Conservation (phyloP, 2,113 vertebrate species). For the Cottus gobio region DNA sequence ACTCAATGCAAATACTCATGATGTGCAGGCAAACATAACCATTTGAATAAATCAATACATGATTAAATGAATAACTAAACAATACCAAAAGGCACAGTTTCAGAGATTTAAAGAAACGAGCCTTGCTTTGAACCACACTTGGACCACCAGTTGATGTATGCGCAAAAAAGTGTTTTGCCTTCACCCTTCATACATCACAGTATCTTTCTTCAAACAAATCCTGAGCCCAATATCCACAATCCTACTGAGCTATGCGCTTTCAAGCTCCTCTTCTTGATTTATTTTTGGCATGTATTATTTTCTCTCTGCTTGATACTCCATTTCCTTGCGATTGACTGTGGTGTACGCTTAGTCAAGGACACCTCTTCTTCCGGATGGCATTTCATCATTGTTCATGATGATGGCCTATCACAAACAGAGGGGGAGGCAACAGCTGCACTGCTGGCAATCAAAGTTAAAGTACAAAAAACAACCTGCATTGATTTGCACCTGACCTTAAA, state of each 20-base stretch:
- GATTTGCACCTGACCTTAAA: slow-evolving; percentile 73
- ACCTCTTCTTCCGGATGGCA: slow-evolving; percentile 24
- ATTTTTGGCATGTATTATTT: slow-evolving; percentile 48
- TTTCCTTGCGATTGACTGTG: slow-evolving; percentile 45
- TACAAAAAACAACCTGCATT: slow-evolving; percentile 57
- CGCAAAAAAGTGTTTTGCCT: slow-evolving; percentile 30
- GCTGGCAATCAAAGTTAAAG: slow-evolving; percentile 59
- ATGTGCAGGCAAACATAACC: background rate
- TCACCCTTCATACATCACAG: slow-evolving; percentile 52
- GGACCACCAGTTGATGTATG: slow-evolving; percentile 6
- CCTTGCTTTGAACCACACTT: slow-evolving; percentile 17
- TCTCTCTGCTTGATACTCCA: slow-evolving; percentile 37
- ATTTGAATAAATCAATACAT: background rate
- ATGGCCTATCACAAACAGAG: slow-evolving; percentile 46
- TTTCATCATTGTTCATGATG: slow-evolving; percentile 63
- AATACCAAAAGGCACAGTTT: background rate
- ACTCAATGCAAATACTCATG: slow-evolving; percentile 1
- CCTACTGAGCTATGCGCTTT: slow-evolving; percentile 46
- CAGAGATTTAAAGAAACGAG: background rate
- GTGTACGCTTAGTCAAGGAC: slow-evolving; percentile 52
- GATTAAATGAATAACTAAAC: slow-evolving; percentile 6
- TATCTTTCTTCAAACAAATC: slow-evolving; percentile 52
- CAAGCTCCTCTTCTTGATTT: slow-evolving; percentile 30
- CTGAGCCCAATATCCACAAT: slow-evolving; percentile 39
- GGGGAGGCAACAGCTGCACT: slow-evolving; percentile 29